Evolutionary conservation across 2,797 vertebrate genomes (phyloP), one percentile per base, ranked within the genome.

Genomic region (Agapornis canus): DNA sequence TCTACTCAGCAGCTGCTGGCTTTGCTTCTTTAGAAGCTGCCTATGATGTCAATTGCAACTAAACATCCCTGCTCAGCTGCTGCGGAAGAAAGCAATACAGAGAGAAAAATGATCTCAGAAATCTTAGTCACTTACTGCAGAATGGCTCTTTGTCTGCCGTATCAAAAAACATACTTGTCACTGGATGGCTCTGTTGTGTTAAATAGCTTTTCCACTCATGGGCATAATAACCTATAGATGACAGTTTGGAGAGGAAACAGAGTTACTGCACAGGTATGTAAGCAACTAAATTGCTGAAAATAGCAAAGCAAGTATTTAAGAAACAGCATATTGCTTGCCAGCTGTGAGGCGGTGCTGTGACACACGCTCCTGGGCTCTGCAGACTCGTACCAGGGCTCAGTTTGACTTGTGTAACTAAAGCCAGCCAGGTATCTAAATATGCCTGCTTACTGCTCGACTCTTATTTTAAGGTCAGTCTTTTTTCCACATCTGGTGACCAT

Each of bases 161-260:
- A 54, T 98, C 97, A 21, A 98, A 98, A 95, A 97, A 98, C 31
- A 97, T 94, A 52, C 94, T 98, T 13, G 93, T 97, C 96, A 76
- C 92, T 25, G 97, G 96, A 85, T 96, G 97, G 63, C 95, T 96
- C 95, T 93, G 97, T 71, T 86, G 78, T 70, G 40, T 96, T 89
- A 98, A 94, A 81, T 94, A 90, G 79, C 93, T 96, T 90, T 96
- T 97, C 98, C 98, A 98, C 22, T 90, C 57, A 19, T 96, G 94
- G 71, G 97, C 97, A 59, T 97, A 95, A 89, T 98, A 98, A 65
- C 98, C 98, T 98, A 48, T 12, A 86, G 95, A 75, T 49, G 76
- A 76, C 72, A 63, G 88, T 89, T 93, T 77, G 81, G 57, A 96
- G 93, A 57, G 18, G 15, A 70, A 71, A 69, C 5, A 2, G 54